Percentiles rank a stretch among this genome's conserved stretches.
These are phyloP conservation scores for Pheosia tremula DNA, from an alignment of 2,888 invertebrate species.

Conservation along the genomic window DNA sequence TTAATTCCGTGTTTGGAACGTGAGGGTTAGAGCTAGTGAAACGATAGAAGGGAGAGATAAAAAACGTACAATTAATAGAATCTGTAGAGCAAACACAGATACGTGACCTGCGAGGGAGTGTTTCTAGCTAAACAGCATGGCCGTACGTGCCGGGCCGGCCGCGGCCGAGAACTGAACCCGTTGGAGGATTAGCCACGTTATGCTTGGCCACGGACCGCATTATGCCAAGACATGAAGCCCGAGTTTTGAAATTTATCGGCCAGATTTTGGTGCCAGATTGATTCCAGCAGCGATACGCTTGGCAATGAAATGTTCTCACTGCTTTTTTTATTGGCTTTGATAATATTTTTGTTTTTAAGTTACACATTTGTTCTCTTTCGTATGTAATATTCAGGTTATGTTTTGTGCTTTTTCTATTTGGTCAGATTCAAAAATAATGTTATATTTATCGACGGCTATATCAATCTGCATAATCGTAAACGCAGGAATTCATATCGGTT, in stretches of 20 bases:
- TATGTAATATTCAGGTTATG: too few relatives aligned
- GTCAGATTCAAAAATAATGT: background rate
- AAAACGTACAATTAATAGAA: slow-evolving; percentile 40
- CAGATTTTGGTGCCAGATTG: background rate
- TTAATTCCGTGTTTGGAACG: slow-evolving; percentile 15
- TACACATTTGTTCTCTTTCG: too few relatives aligned
- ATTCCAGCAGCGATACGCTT: background rate
- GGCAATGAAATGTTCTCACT: background rate
- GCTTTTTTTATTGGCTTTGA: too few relatives aligned
- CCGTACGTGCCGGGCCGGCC: slow-evolving; percentile 45
- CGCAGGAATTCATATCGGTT: slow-evolving; percentile 1
- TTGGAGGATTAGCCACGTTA: slow-evolving; percentile 55
- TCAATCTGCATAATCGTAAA: slow-evolving; percentile 5
- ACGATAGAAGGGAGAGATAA: slow-evolving; percentile 30
- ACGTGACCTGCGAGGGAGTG: slow-evolving; percentile 44
- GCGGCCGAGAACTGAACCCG: slow-evolving; percentile 44
- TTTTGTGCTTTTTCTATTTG: background rate
- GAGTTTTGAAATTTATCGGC: slow-evolving; percentile 18
- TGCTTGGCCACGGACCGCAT: slow-evolving; percentile 55
- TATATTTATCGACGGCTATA: background rate
- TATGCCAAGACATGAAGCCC: slow-evolving; percentile 52
- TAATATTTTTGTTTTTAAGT: too few relatives aligned
- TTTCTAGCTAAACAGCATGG: slow-evolving; percentile 39
- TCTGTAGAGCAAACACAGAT: slow-evolving; percentile 44
- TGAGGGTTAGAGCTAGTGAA: slow-evolving; percentile 21